Percentiles rank a stretch among this genome's conserved stretches.
phyloP scores from a whole-genome alignment of 2,888 invertebrate genomes.

The Cotesia congregata region DNA sequence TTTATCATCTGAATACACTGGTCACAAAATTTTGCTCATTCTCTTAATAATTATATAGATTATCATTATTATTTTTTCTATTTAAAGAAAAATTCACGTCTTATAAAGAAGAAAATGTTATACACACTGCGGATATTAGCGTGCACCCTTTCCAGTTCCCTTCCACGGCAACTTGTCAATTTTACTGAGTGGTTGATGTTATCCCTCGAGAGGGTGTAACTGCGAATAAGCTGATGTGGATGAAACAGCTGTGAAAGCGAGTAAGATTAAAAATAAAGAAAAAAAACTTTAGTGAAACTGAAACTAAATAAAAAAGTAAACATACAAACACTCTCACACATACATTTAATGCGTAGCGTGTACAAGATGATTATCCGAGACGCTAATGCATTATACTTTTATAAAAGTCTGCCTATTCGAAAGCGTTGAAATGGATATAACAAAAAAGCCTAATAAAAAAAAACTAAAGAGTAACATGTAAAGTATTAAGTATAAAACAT shows the following conservation, averaged over 20 bases:
- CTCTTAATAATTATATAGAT: too few species aligned
- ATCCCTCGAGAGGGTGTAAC: slow-evolving; percentile 2
- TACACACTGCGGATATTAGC: background rate
- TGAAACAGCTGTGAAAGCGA: slow-evolving; percentile 9
- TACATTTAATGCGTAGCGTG: slow-evolving; percentile 10
- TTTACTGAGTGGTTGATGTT: slow-evolving; percentile 16
- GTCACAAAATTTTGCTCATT: too few species aligned
- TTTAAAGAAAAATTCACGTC: too few species aligned
- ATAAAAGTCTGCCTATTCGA: slow-evolving; percentile 25
- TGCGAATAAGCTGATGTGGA: background rate
- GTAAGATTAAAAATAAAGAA: slow-evolving; percentile 11
- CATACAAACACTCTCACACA: background rate
- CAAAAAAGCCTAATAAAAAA: background rate
- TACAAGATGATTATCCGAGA: slow-evolving; percentile 30
- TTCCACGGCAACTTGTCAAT: slow-evolving; percentile 12
- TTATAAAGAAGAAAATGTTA: background rate
- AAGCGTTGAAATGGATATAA: slow-evolving; percentile 24
- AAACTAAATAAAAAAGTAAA: background rate
- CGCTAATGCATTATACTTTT: slow-evolving; percentile 29
- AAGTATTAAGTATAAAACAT: background rate
- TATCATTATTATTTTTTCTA: too few species aligned
- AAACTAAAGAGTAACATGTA: background rate
- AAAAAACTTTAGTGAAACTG: background rate
- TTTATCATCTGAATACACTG: too few species aligned
- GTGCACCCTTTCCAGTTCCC: background rate